Base-by-base conservation (phyloP, 1,140 invertebrate genomes). In the Hycleus phaleratus region DNA sequence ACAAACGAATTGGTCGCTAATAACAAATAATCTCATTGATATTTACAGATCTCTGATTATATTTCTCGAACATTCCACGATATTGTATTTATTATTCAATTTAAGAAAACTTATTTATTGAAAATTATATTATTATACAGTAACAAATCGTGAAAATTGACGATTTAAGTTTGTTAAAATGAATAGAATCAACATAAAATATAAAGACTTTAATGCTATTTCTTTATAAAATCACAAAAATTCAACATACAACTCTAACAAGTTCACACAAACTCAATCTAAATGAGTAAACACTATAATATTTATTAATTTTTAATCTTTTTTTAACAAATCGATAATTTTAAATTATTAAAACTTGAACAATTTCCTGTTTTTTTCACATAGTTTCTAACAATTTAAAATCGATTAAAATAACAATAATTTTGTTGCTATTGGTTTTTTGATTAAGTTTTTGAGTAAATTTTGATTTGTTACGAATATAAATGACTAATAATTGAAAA, bases 221-320 rank as follows among this genome's bases (percentile, higher is more conserved):
- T 61, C 66, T 69, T 68, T 69, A 69, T 69, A 67, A 69, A 69
- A 69, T 69, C 68, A 67, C 68, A 63, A 69, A 42, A 69, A 67
- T 59, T 69, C 66, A 69, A 69, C 67, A 62, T 68, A 65, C 60
- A 66, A 60, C 56, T 58, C 53, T 68, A 68, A 68, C 66, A 68
- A 68, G 32, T 59, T 68, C 68, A 69, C 68, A 64, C 61, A 63
- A 69, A 67, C 59, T 69, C 66, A 69, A 69, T 51, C 56, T 60
- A 63, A 58, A 52, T 38, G 39, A 65, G 46, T 54, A 55, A 58
- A 58, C 46, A 53, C 11, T 59, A 51, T 49, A 18, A 57, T 56
- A 56, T 55, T 56, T 56, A 46, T 60, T 57, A 46, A 50, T 26
- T 18, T 18, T 18, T 18, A 18, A 18, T 18, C 18, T 18, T 18